phyloP scores from a whole-genome alignment of 2,888 invertebrate genomes.

The Cryptus armator region DNA sequence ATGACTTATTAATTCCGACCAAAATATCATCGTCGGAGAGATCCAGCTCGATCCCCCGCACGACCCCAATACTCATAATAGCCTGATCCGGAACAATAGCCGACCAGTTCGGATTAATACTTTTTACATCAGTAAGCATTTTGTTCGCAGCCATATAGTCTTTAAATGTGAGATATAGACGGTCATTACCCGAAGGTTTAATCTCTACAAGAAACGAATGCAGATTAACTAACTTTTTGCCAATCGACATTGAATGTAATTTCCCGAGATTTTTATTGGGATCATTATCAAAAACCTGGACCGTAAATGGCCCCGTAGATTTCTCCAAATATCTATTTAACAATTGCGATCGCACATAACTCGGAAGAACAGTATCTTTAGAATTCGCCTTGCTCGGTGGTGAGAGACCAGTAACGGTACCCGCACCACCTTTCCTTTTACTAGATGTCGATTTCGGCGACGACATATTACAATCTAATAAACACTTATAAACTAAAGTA shows the following conservation, averaged over 20 bases:
- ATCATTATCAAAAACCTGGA: neutral
- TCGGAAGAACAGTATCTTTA: neutral
- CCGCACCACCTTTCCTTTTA: neutral
- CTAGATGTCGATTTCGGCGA: neutral
- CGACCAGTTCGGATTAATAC: constrained; percentile 16
- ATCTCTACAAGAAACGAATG: neutral
- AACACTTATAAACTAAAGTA: no score
- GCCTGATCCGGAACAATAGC: constrained; percentile 10
- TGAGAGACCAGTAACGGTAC: neutral
- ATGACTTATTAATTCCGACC: neutral
- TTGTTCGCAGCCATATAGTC: neutral
- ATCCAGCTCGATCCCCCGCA: neutral
- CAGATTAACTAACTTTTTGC: neutral
- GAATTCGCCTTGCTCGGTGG: neutral
- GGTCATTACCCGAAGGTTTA: neutral
- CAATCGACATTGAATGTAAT: constrained; percentile 17
- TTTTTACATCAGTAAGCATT: neutral
- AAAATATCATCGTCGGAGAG: neutral
- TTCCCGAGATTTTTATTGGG: neutral
- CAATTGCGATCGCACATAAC: neutral
- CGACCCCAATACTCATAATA: neutral
- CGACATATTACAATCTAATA: neutral
- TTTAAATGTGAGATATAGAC: neutral
- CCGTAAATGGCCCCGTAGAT: neutral
- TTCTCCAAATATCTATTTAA: neutral